Conservation (phyloP, 2,888 invertebrate species). For the Piscicola geometra region DNA sequence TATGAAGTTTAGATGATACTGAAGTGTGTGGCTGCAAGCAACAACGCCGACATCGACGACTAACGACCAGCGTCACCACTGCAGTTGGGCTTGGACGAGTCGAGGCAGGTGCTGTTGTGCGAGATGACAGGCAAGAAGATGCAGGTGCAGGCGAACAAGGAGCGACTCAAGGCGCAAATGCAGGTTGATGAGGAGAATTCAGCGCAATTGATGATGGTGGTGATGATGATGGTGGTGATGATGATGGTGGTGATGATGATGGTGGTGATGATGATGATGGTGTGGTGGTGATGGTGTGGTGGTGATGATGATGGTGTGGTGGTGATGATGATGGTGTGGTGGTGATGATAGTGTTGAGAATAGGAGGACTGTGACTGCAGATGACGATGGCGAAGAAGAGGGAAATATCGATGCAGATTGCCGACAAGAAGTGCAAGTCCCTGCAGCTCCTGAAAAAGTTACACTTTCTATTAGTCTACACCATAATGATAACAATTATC, state of each 20-base stretch:
- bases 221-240: constrained; percentile 17
- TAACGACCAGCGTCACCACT: no score
- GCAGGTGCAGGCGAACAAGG: constrained; percentile 26
- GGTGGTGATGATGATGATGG: no score
- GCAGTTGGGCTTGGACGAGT: neutral
- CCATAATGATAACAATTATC: no score
- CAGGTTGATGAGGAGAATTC: constrained; percentile 1
- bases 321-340: constrained; percentile 11
- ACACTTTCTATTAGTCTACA: no score
- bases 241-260: constrained; percentile 5
- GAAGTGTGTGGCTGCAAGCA: no score
- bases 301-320: neutral
- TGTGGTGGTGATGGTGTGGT: neutral
- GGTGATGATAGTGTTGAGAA: neutral
- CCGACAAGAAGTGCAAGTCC: constrained; percentile 21
- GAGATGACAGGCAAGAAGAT: constrained; percentile 23
- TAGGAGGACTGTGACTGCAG: neutral
- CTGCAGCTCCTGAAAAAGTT: constrained; percentile 28
- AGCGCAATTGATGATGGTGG: neutral
- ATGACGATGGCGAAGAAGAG: constrained; percentile 15
- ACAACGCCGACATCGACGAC: no score
- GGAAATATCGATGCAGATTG: constrained; percentile 16
- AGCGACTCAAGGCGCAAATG: neutral
- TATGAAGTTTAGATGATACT: no score
- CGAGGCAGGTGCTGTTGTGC: constrained; percentile 6